Base-by-base conservation (phyloP, 2,888 invertebrate genomes). In the Cantharis rufa region DNA sequence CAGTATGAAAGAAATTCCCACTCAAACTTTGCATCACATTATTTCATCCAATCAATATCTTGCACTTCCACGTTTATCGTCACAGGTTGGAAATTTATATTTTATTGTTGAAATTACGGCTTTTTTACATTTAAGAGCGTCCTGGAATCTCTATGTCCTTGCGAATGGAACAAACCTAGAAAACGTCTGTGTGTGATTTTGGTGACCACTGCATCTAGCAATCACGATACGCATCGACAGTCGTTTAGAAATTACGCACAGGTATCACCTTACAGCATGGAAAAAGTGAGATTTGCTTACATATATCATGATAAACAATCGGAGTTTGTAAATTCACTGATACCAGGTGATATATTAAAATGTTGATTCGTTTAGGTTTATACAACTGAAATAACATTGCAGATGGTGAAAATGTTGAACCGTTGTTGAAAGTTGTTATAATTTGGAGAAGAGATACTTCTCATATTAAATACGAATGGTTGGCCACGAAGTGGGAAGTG, bases 381-480 rank as follows among this genome's bases (percentile, higher is more conserved):
- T 71, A 5, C 63, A 15, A 24, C 15, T 24, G 10, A 62, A 15
- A 63, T 71, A 9, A 16, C 13, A 18, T 11, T 70, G 9, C 84
- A 84, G 92, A 92, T 80, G 91, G 91, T 1, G 89, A 90, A 84
- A 89, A 88, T n/a, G 87, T 90, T 80, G 94, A 93, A 81, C 92
- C 95, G 70, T 89, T 94, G 64, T 90, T 95, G 78, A 92, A 95
- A 82, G 92, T 98, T 77, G 97, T 96, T 1, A 93, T 98, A 68
- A 92, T 98, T 80, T 98, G 98, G 97, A 92, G 98, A 1, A 92
- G 94, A 62, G 97, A 97, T 85, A 91, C 93, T 10, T 92, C 93
- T n/a, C 94, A 94, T 82, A 89, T 98, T 11, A 96, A 96, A 84
- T 98, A 96, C 87, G 97, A 97, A 87, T 98, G 98, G 97, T 88